These are phyloP conservation scores for Numenius arquata DNA, from an alignment of 2,113 vertebrate genomes.

Conservation along the genomic window DNA sequence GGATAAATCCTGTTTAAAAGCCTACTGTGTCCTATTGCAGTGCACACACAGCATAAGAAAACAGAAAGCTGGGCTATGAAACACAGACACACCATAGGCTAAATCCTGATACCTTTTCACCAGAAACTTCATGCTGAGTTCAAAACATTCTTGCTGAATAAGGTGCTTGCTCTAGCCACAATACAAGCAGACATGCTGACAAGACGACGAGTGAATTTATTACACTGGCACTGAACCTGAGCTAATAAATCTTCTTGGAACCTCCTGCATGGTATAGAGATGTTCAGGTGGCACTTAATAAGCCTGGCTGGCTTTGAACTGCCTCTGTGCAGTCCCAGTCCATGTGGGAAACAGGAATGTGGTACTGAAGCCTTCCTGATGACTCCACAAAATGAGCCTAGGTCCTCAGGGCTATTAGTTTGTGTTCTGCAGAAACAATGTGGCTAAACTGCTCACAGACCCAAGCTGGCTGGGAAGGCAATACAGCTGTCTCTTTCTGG, in stretches of 20 bases:
- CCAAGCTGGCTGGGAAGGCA: not conserved
- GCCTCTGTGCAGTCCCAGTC: not conserved
- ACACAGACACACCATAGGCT: not conserved
- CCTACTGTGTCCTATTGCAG: not conserved
- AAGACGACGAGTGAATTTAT: not conserved
- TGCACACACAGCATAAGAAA: not conserved
- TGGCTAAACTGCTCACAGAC: not conserved
- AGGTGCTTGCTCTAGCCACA: not conserved
- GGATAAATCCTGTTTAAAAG: not conserved
- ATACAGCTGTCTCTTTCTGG: slow-evolving; percentile 23
- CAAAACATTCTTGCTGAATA: not conserved
- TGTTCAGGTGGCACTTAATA: slow-evolving; percentile 3
- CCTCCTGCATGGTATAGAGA: not conserved
- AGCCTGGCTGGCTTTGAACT: not conserved
- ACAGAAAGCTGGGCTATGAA: not conserved
- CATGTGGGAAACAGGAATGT: not conserved
- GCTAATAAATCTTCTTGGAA: slow-evolving; percentile 8
- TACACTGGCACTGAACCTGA: not conserved
- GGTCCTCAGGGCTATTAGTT: not conserved
- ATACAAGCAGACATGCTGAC: not conserved
- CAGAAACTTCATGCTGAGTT: not conserved
- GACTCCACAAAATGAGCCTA: not conserved
- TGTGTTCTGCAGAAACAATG: not conserved
- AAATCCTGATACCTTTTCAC: not conserved
- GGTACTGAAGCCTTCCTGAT: not conserved